Evolutionary conservation across 2,797 vertebrate species (phyloP).

Genomic region (Notamacropus eugenii): DNA sequence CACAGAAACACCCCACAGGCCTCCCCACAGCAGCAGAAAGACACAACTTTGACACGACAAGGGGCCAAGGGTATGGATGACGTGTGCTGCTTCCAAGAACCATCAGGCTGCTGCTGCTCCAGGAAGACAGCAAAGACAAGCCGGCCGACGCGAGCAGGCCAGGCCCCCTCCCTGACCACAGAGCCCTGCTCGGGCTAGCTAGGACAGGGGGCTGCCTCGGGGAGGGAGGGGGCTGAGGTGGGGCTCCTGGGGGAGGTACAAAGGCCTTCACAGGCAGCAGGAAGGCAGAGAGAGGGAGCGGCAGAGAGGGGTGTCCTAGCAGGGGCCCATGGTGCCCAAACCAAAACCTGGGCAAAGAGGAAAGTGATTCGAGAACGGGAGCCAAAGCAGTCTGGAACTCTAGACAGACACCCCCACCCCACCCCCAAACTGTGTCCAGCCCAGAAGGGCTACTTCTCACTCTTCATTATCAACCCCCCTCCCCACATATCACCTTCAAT

Average conservation of each 20-base stretch:
- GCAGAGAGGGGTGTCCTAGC: background rate
- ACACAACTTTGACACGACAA: slow-evolving; percentile 68
- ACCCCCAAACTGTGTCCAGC: background rate
- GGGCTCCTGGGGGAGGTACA: background rate
- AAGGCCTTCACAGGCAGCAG: background rate
- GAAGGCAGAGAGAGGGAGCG: background rate
- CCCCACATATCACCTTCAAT: background rate
- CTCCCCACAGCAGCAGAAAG: slow-evolving; percentile 77
- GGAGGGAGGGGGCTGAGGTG: background rate
- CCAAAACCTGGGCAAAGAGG: slow-evolving; percentile 20
- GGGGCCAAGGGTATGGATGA: slow-evolving; percentile 66
- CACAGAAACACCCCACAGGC: background rate
- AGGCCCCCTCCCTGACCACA: background rate
- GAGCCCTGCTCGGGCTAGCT: background rate
- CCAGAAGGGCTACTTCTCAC: background rate
- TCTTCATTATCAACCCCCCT: background rate
- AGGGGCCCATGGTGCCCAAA: slow-evolving; percentile 30
- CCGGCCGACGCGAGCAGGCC: slow-evolving; percentile 72
- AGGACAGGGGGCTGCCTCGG: background rate
- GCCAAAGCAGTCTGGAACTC: background rate
- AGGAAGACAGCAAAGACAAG: slow-evolving; percentile 86
- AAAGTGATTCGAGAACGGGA: background rate
- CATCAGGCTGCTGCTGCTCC: slow-evolving; percentile 85
- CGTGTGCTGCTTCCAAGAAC: slow-evolving; percentile 85
- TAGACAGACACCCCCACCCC: too few relatives aligned